Conservation (phyloP, 2,797 vertebrate genomes). For the Girardinus metallicus region DNA sequence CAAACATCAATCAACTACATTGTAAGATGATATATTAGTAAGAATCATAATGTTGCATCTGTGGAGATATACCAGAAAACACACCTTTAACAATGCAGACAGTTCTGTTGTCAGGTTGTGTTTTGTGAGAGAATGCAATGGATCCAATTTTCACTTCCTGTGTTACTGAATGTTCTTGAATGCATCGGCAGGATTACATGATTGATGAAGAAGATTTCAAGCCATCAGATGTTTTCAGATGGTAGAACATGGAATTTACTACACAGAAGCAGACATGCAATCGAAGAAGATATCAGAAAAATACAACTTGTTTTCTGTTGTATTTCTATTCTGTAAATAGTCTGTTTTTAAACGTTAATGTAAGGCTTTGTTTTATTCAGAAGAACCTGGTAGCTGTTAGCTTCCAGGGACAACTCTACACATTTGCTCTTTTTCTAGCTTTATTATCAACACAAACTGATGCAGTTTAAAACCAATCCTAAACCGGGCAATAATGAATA, state of each 20-base stretch:
- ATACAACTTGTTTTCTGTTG: neutral
- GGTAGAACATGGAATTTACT: neutral
- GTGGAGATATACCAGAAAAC: neutral
- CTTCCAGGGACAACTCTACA: neutral
- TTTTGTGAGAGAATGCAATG: neutral
- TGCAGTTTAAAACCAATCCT: neutral
- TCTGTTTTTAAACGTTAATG: neutral
- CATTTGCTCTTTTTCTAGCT: neutral
- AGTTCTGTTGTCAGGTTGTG: neutral
- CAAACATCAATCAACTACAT: constrained; percentile 12
- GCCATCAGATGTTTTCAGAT: neutral
- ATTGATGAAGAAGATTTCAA: neutral
- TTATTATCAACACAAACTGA: neutral
- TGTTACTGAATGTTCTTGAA: neutral
- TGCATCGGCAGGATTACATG: neutral
- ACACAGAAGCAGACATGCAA: neutral
- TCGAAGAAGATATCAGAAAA: neutral
- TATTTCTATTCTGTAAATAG: neutral
- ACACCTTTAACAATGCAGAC: neutral
- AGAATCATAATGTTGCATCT: neutral
- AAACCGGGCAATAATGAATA: neutral
- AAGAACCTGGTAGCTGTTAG: neutral
- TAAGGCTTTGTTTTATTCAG: neutral
- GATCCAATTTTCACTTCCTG: neutral
- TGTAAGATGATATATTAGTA: neutral